Evolutionary conservation across 2,888 invertebrate species (phyloP), one percentile per base, ranked within the genome.

Genomic region (Ectobius pallidus): DNA sequence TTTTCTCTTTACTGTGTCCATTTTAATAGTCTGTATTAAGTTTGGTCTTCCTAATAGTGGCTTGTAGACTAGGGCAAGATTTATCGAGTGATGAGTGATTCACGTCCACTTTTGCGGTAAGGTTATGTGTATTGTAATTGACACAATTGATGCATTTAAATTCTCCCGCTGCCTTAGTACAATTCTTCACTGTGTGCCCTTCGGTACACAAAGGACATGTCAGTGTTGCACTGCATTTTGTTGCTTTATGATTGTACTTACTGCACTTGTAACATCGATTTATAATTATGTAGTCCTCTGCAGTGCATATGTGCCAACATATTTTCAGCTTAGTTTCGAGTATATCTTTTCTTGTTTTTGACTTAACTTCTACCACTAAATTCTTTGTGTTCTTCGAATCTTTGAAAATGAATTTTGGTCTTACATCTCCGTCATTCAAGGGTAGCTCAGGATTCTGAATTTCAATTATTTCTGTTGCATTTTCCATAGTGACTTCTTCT

Each of bases 371-470:
- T 55, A 55, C 25, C 25, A 55, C n/a, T 22, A 55, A n/a, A 3
- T 55, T 55, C 25, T 7, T 55, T 55, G 55, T 55, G 27, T 55
- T 55, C 25, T 55, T 55, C 25, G 4, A 22, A 25, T 55, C 55
- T 55, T 55, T 55, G 25, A 55, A 55, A n/a, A 55, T 22, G 20
- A 55, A 55, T 55, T 55, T 55, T 55, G 27, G 55, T 55, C 6
- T 55, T 4, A 55, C 4, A 9, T 55, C 55, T 27, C 27, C 55
- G 11, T 55, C 25, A 3, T 55, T 22, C 25, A 25, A 9, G 20
- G 4, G 55, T 16, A 55, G 7, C 25, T 55, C 11, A 55, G 55
- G 22, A 55, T 55, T 55, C 55, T 55, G 25, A 22, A 9, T 55
- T 46, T 39, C n/a, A n/a, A 34, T 49, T 49, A 16, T 4, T n/a